phyloP scores from a whole-genome alignment of 2,797 vertebrate genomes.

The Hozukius guyotensis region DNA sequence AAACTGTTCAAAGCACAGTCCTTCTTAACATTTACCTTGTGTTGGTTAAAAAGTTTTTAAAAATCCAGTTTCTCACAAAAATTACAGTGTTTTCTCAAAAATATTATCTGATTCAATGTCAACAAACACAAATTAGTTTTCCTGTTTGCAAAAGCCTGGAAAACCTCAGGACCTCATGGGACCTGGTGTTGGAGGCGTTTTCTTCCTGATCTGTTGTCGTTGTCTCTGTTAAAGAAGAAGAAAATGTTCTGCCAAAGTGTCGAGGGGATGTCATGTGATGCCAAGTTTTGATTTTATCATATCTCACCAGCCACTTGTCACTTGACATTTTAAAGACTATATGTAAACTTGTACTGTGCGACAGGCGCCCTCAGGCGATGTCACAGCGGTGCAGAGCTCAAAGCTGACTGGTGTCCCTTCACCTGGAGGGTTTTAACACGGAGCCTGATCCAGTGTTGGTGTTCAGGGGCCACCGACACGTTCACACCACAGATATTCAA shows the following conservation, averaged over 20 bases:
- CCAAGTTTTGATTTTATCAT: conserved; percentile 5
- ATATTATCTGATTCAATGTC: background rate
- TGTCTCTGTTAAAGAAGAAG: background rate
- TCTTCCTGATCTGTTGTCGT: background rate
- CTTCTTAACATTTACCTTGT: background rate
- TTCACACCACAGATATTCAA: conserved; percentile 18
- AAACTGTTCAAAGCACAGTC: background rate
- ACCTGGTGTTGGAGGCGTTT: background rate
- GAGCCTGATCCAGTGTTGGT: conserved; percentile 58
- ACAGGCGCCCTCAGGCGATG: conserved; percentile 30
- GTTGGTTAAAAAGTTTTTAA: too few species aligned
- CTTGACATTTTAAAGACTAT: conserved; percentile 16
- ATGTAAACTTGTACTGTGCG: background rate
- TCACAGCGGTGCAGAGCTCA: conserved; percentile 35
- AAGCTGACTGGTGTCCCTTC: conserved; percentile 1
- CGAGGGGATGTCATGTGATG: background rate
- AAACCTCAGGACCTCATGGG: background rate
- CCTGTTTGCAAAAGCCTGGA: background rate
- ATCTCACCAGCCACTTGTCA: conserved; percentile 20
- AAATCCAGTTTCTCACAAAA: background rate
- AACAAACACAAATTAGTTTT: background rate
- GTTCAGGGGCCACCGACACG: conserved; percentile 51
- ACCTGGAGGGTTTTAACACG: background rate
- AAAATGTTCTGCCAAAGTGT: conserved; percentile 30
- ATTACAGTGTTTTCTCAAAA: too few species aligned